Evolutionary conservation across 2,113 vertebrate species (phyloP), one percentile per base, ranked within the genome.

Genomic region (Nestor notabilis): DNA sequence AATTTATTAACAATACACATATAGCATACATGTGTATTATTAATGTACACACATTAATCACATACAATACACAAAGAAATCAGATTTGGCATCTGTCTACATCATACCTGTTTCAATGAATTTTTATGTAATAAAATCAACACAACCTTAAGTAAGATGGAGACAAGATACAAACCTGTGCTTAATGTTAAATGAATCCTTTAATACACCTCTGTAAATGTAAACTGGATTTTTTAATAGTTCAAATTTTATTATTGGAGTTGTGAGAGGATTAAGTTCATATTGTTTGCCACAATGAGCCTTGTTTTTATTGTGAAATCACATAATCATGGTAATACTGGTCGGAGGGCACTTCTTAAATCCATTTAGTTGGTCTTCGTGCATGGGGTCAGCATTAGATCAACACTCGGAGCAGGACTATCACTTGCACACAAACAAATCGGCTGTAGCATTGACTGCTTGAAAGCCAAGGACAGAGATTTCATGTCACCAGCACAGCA

Each of bases 301-400:
- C 31, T 80, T 1, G 0, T 71, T 80, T 71, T 58, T 76, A 0
- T 2, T 10, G 43, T 31, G 79, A 77, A 84, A 50, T 77, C 44
- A 41, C 31, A 66, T 44, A 66, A 21, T 66, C 17, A 1, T 33
- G 52, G 35, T 21, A 28, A 19, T 55, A 21, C 53, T 55, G 53
- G 5, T 28, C 85, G 80, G 33, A 52, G 16, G 53, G 10, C 23
- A 50, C 39, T 31, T 61, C 15, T 29, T 52, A 39, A 76, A 52
- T 53, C 41, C 15, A 35, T 56, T 53, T 44, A 18, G 37, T 58
- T 0, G 0, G 27, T 33, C 7, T 44, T 66, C 0, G 8, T 56
- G 37, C 53, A 3, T 0, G 1, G 23, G 24, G 27, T 14, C 29
- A 53, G 27, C 17, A 5, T n/a, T 52, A 46, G 43, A 44, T 31